Conservation (phyloP, 2,797 vertebrate species). For the Centroberyx gerrardi region DNA sequence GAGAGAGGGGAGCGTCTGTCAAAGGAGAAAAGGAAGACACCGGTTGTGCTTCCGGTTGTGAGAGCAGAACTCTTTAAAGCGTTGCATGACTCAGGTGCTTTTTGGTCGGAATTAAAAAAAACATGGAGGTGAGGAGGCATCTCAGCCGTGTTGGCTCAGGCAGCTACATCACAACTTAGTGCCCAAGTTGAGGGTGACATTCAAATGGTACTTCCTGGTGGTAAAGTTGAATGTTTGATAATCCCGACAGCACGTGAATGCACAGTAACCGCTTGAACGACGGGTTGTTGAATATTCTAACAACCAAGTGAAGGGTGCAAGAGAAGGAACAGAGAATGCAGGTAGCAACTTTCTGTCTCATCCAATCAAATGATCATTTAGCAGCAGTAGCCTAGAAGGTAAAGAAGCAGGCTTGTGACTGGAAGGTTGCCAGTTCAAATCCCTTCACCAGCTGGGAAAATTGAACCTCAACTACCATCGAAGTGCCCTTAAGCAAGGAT, state of each 20-base stretch:
- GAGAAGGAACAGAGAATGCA: background rate
- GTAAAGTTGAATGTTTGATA: background rate
- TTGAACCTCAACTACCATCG: background rate
- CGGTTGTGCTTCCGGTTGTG: too few species aligned
- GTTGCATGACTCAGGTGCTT: too few species aligned
- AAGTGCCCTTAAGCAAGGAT: background rate
- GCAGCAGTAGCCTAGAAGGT: background rate
- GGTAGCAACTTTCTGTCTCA: background rate
- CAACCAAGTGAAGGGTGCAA: background rate
- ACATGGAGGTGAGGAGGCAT: too few species aligned
- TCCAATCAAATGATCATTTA: background rate
- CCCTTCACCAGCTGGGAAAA: background rate
- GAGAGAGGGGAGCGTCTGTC: background rate
- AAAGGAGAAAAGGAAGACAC: constrained; percentile 2
- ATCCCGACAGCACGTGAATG: background rate
- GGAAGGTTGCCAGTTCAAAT: background rate
- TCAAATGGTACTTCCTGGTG: background rate
- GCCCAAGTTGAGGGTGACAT: too few species aligned
- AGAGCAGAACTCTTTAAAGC: too few species aligned
- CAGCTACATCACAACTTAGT: too few species aligned
- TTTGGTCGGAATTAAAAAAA: too few species aligned
- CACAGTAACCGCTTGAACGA: background rate
- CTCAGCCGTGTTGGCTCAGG: too few species aligned
- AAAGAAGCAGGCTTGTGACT: background rate
- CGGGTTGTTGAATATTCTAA: background rate